These are phyloP conservation scores for Taxidea taxus DNA, from an alignment of 2,113 vertebrate genomes.

Conservation along the genomic window DNA sequence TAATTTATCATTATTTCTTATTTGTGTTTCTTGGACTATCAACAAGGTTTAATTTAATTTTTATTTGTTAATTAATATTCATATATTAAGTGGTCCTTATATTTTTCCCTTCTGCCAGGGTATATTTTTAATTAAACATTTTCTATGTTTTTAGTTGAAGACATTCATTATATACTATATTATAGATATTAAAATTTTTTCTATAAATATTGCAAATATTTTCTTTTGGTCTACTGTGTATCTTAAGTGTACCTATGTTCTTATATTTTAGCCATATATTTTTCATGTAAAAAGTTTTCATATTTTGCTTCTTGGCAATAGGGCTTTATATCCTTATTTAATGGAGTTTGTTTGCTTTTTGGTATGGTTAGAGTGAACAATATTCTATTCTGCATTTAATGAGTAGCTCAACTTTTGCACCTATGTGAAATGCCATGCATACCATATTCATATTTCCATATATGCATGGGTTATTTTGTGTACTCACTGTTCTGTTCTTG, in stretches of 20 bases:
- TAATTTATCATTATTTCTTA: background rate
- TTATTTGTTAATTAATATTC: background rate
- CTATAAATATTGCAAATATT: background rate
- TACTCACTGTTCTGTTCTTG: accelerated
- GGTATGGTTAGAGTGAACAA: background rate
- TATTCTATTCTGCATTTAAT: background rate
- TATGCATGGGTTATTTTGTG: background rate
- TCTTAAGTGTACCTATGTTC: background rate
- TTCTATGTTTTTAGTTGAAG: background rate
- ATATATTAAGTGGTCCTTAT: background rate
- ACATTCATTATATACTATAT: background rate
- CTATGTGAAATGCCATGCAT: background rate
- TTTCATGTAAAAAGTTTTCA: background rate
- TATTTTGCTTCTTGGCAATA: background rate
- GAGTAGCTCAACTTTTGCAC: background rate
- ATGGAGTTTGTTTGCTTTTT: background rate
- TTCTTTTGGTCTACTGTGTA: background rate
- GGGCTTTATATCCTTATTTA: background rate
- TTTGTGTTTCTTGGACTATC: background rate
- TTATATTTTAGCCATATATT: background rate
- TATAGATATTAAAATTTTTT: background rate
- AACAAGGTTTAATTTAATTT: background rate
- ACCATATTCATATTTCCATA: background rate
- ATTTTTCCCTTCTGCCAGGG: background rate
- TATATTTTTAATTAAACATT: background rate